Evolutionary conservation across 2,888 invertebrate genomes (phyloP), one percentile per base, ranked within the genome.

Genomic region (Mongoloraphidia duomilia): DNA sequence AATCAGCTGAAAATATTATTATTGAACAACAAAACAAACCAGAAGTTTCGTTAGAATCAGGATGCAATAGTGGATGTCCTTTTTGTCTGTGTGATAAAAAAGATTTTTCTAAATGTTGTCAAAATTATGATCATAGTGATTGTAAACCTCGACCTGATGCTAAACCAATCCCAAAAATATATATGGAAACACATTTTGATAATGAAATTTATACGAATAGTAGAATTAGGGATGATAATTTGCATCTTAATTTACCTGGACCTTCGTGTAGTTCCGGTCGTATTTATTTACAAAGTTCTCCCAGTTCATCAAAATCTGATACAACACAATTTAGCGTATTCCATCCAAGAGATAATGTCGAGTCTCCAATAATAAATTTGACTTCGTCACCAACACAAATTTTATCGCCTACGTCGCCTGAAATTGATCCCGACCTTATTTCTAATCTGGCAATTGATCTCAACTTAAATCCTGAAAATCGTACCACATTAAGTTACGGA

Each of bases 1-100:
- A 74, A 58, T 75, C 75, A 0, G 75, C 74, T 1, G 76, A 76
- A 59, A 74, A 75, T 53, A 65, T 75, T 50, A 53, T 70, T 12
- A 70, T 71, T 48, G 61, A 63, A 49, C 26, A 26, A 51, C 9
- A 57, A 49, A 49, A 57, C 53, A 41, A 52, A 60, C n/a, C 56
- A 53, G 63, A 65, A 41, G 66, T 67, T 38, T 53, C 68, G 36
- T 58, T 61, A 45, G 63, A 62, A 6, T 6, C 26, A 26, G 26
- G 26, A 38, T 67, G 65, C 46, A 48, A 46, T 34, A 51, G 52
- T 34, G 49, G 49, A 35, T 68, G 68, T 50, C 64, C 65, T 2
- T 58, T 60, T 38, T 65, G 65, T 55, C 64, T 65, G 2, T 66
- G 67, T 37, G 53, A 47, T 26, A 49, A 48, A 45, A 36, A 44